A percentile compares a stretch with the other conserved stretches of the same genome.
phyloP scores from a whole-genome alignment of 2,113 vertebrate genomes.

The Garra rufa region DNA sequence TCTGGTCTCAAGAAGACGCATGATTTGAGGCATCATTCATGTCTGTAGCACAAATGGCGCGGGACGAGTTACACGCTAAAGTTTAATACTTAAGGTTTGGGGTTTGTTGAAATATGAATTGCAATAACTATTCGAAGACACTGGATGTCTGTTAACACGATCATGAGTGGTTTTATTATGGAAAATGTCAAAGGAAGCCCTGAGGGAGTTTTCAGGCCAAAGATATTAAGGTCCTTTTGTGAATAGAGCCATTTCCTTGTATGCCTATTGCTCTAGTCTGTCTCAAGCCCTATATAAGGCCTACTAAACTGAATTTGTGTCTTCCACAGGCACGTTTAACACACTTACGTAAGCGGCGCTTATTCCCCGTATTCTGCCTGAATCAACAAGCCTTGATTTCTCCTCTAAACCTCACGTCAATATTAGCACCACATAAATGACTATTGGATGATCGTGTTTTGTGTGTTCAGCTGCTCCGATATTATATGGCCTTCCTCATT shows the following conservation, averaged over 20 bases:
- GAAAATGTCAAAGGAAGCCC: constrained; percentile 33
- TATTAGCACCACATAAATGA: constrained; percentile 17
- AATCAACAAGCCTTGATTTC: constrained; percentile 26
- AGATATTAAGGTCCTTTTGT: constrained; percentile 11
- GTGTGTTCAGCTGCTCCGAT: constrained; percentile 24
- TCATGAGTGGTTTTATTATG: constrained; percentile 7
- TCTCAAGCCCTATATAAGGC: constrained; percentile 65
- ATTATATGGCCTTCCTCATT: not conserved
- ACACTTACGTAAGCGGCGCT: constrained; percentile 53
- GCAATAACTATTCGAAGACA: not conserved
- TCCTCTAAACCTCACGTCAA: not conserved
- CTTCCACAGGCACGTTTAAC: constrained; percentile 70
- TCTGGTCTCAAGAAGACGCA: not conserved
- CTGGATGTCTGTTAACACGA: not conserved
- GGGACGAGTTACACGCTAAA: not conserved
- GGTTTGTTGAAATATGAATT: not conserved
- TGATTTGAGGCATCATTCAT: not conserved
- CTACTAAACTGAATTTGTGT: constrained; percentile 62
- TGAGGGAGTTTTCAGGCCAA: constrained; percentile 1
- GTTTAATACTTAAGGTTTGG: not conserved
- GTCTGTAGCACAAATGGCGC: not conserved
- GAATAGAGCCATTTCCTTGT: not conserved
- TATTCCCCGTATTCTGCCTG: constrained; percentile 37
- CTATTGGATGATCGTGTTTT: constrained; percentile 12
- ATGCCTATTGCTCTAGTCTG: not conserved